Evolutionary conservation across 2,888 invertebrate species (phyloP), one percentile per base, ranked within the genome.

Genomic region (Eudasyphora cyanicolor): DNA sequence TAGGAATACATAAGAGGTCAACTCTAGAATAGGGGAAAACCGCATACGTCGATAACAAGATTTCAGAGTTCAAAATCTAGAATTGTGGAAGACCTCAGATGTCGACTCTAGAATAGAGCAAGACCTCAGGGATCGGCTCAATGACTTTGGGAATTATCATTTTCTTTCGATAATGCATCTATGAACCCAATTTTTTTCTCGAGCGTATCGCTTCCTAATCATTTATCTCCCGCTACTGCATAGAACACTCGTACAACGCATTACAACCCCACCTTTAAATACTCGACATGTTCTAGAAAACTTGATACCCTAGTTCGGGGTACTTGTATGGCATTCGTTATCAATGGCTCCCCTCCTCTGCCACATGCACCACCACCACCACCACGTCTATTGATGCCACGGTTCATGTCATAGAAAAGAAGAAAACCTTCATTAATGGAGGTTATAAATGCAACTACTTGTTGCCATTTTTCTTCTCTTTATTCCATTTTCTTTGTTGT

Each of bases 381-480:
- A 8, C 54, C 54, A 54, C 54, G 21, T 21, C 57, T 57, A 38
- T 17, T 64, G 8, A 14, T 35, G 64, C 38, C 64, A 64, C 8
- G 17, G 64, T 64, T 38, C 54, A 54, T 17, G 32, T 17, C 62
- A 32, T 12, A 62, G 17, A 32, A 21, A 42, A 24, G 42, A 64
- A 64, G 17, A 42, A 67, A 74, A 79, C 69, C 82, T 74, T 83
- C 76, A 70, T 54, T 76, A 69, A 69, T 82, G 21, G 64, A 79
- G 79, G 76, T 79, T 76, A 76, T 24, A 76, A 76, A 74, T 79
- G 60, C 82, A 83, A 83, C 79, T 74, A 79, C 76, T 79, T 83
- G 82, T 82, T 82, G 79, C 76, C 76, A 76, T 8, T 79, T 24
- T 32, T 67, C 10, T n/a, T 67, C 8, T 51, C 5, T n/a, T n/a